Evolutionary conservation across 2,113 vertebrate genomes (phyloP), one percentile per base, ranked within the genome.

Genomic region (Callionymus lyra): DNA sequence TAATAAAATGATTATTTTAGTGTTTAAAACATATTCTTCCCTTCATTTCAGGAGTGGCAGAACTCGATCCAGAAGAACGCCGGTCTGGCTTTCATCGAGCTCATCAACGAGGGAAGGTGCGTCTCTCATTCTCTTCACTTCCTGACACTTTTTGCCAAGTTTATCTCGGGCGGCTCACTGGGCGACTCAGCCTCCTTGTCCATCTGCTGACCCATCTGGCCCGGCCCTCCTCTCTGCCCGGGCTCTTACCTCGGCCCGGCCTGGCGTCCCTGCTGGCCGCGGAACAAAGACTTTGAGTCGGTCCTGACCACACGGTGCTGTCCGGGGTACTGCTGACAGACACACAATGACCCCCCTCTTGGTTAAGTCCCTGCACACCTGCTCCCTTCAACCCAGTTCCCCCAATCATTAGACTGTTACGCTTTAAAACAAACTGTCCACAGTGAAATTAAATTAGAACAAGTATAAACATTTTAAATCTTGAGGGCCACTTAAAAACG

Each of bases 11-110:
- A n/a, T n/a, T n/a, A n/a, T 27, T 27, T 27, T 4, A 8, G 21
- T 27, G 21, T 27, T 27, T 27, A 42, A 53, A 31, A 74, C 47
- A 69, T 12, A 19, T n/a, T 63, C 53, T 59, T 6, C 42, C 62
- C 84, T 39, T 77, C 34, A 47, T 83, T 87, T 74, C 76, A 98
- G 95, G 94, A 98, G 74, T 98, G 94, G 95, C 94, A 98, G 76
- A 98, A 98, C 80, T 98, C 95, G 33, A 98, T 98, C 76, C 95
- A 98, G 85, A 97, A 97, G 87, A 97, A 98, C 52, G 93, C 94
- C 58, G 94, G 94, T 57, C 86, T 98, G 70, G 94, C 95, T 41
- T 98, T 98, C 76, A 98, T 98, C 67, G 94, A 98, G 70, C 90
- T 98, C 53, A 98, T 98, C 87, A 98, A 98, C 65, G 94, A 98